Conservation (phyloP, 2,888 invertebrate species). For the Apamea sordens region DNA sequence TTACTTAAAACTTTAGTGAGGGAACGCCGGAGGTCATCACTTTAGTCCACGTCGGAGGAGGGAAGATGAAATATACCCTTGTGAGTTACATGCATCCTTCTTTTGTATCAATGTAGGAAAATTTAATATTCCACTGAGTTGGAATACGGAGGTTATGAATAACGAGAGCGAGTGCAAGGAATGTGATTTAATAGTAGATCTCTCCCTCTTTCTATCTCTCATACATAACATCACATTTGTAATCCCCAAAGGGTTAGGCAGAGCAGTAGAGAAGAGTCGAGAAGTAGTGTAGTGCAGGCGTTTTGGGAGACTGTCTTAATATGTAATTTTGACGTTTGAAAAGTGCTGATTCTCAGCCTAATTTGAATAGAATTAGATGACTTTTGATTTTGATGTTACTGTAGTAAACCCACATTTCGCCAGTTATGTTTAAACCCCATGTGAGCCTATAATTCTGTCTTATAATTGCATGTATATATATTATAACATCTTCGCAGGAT, state of each 20-base stretch:
- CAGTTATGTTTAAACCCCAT: not conserved
- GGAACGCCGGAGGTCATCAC: slow-evolving; percentile 19
- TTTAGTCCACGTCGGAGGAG: slow-evolving; percentile 23
- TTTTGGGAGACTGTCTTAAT: not conserved
- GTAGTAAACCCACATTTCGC: not conserved
- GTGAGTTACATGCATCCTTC: slow-evolving; percentile 17
- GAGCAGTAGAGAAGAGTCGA: too few species aligned
- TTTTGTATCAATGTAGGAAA: slow-evolving; percentile 15
- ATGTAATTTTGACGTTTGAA: too few species aligned
- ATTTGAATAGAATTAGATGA: too few species aligned
- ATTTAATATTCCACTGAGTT: slow-evolving; percentile 26
- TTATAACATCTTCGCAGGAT: not conserved
- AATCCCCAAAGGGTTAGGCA: not conserved
- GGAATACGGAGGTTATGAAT: not conserved
- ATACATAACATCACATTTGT: not conserved
- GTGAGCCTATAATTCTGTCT: not conserved
- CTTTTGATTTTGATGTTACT: too few species aligned
- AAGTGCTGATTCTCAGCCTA: too few species aligned
- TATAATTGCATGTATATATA: not conserved
- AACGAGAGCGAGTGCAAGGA: not conserved
- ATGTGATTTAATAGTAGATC: not conserved
- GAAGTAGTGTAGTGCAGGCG: too few species aligned
- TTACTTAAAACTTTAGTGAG: slow-evolving; percentile 33
- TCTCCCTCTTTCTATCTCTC: too few species aligned
- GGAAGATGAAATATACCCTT: slow-evolving; percentile 28